phyloP scores from a whole-genome alignment of 1,140 invertebrate genomes.

The Charaxes varanes region DNA sequence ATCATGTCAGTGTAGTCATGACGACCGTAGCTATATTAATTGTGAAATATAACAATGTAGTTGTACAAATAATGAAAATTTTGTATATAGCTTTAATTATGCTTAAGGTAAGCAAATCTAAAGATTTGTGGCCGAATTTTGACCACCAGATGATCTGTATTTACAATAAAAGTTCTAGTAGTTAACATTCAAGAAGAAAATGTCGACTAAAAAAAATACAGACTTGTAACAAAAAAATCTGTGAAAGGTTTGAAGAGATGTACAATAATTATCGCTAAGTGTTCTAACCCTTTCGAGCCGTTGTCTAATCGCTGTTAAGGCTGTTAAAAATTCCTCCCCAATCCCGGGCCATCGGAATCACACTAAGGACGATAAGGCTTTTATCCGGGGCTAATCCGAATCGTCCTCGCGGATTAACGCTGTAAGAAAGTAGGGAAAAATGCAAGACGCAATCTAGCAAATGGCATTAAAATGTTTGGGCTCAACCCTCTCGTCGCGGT shows the following conservation, averaged over 20 bases:
- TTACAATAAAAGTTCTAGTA: too few species aligned
- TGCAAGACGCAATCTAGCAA: constrained; percentile 72
- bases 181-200: too few species aligned
- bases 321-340: constrained; percentile 61
- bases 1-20: too few species aligned
- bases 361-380: constrained; percentile 68
- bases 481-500: constrained; percentile 60
- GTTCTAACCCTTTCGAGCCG: constrained; percentile 42
- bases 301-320: constrained; percentile 51
- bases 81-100: too few species aligned
- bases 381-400: constrained; percentile 63
- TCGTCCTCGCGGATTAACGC: constrained; percentile 70
- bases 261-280: constrained; percentile 62
- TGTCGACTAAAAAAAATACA: too few species aligned
- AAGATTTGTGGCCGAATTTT: too few species aligned
- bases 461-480: constrained; percentile 73
- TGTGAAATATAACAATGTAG: too few species aligned
- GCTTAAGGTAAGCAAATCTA: too few species aligned
- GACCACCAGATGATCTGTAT: too few species aligned
- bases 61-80: too few species aligned
- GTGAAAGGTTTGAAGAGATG: constrained; percentile 46
- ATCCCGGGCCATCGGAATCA: constrained; percentile 61
- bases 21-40: too few species aligned
- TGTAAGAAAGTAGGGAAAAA: constrained; percentile 59
- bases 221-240: not conserved